These are phyloP conservation scores for Acanthornis magna DNA, from an alignment of 2,797 vertebrate species.

Conservation along the genomic window DNA sequence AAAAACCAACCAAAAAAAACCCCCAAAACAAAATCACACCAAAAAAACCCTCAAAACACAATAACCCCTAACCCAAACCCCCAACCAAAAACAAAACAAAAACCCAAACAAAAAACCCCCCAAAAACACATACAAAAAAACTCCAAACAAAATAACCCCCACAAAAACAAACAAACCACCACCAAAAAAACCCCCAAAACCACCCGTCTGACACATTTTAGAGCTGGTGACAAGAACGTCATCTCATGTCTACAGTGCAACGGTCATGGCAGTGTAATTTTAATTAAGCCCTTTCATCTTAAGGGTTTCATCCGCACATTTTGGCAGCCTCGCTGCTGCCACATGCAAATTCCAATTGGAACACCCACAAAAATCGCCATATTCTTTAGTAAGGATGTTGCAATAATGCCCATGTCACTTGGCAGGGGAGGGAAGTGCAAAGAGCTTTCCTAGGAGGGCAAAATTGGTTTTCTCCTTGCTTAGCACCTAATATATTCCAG, in stretches of 20 bases:
- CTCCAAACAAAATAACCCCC: no score
- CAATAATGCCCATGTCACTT: not conserved
- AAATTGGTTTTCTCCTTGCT: not conserved
- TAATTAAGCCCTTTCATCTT: not conserved
- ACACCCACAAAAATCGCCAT: fast-evolving
- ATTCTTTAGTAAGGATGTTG: not conserved
- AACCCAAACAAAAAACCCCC: no score
- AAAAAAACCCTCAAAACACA: no score
- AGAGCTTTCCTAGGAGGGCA: not conserved
- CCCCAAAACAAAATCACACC: no score
- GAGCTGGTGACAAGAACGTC: not conserved
- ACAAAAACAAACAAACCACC: no score
- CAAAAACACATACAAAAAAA: no score
- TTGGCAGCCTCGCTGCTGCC: not conserved
- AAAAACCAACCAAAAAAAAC: no score
- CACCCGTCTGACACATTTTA: not conserved
- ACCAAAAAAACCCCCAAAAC: no score
- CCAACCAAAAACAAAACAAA: no score
- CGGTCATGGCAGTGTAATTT: not conserved
- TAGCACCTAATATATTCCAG: not conserved
- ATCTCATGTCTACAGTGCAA: not conserved
- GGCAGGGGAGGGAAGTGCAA: not conserved
- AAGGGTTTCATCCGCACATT: not conserved
- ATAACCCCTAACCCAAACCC: no score
- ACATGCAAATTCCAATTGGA: not conserved